Evolutionary conservation across 2,888 invertebrate species (phyloP).

Genomic region (Trichogramma dendrolimi): DNA sequence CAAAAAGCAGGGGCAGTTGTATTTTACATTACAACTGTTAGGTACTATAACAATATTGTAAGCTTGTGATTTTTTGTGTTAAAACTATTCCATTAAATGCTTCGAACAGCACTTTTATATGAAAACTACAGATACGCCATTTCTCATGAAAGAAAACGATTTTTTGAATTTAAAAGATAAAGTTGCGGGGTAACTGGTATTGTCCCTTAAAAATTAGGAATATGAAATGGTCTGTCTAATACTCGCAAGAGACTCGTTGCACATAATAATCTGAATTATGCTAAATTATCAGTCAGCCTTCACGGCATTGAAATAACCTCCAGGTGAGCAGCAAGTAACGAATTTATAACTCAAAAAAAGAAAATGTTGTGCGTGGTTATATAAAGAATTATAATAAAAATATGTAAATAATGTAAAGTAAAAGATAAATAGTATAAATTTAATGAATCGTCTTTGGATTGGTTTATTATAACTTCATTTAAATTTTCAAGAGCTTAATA

Average conservation of each 20-base stretch:
- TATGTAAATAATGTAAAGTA: slow-evolving; percentile 50
- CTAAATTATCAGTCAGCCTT: slow-evolving; percentile 8
- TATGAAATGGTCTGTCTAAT: slow-evolving; percentile 14
- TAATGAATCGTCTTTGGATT: slow-evolving; percentile 42
- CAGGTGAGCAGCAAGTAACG: slow-evolving; percentile 5
- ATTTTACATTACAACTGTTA: no score
- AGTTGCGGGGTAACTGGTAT: no score
- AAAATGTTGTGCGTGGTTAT: slow-evolving; percentile 29
- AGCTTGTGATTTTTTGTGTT: slow-evolving; percentile 13
- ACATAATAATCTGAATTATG: slow-evolving; percentile 8
- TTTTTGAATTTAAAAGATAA: no score
- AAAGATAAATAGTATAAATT: slow-evolving; percentile 46
- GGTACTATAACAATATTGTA: neutral
- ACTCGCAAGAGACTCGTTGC: slow-evolving; percentile 9
- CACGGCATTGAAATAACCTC: neutral
- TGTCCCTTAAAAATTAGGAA: no score
- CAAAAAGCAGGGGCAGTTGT: no score
- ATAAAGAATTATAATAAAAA: slow-evolving; percentile 32
- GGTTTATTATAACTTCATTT: slow-evolving; percentile 46
- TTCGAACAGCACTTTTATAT: slow-evolving; percentile 19
- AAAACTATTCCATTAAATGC: slow-evolving; percentile 12
- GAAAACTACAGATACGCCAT: neutral
- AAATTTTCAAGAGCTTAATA: slow-evolving; percentile 34
- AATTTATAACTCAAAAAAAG: slow-evolving; percentile 15
- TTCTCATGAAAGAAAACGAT: no score